These are phyloP conservation scores for Rhineura floridana DNA, from an alignment of 2,113 vertebrate species.

Conservation along the genomic window DNA sequence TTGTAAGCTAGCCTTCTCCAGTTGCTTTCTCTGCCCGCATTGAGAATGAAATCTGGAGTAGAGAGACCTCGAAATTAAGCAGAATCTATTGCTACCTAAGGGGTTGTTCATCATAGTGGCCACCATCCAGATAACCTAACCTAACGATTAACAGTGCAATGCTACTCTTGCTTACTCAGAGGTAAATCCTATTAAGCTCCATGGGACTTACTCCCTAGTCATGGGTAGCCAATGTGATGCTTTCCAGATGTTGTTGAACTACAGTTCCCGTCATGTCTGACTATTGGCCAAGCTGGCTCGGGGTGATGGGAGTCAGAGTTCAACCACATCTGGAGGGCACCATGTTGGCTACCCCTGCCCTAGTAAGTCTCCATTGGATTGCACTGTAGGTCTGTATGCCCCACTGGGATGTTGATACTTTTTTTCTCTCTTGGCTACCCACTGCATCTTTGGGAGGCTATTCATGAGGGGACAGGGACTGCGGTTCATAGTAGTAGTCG, in stretches of 20 bases:
- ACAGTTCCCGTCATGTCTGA: no score
- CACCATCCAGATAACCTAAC: not conserved
- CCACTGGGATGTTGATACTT: not conserved
- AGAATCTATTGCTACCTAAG: not conserved
- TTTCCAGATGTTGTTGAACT: no score
- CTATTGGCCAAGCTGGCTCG: no score
- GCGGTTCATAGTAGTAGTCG: not conserved
- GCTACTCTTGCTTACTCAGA: not conserved
- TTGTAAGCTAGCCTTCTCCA: not conserved
- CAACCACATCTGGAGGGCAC: no score
- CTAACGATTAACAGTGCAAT: not conserved
- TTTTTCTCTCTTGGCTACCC: not conserved
- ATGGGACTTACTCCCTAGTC: not conserved
- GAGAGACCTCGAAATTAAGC: not conserved
- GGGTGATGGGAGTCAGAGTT: no score
- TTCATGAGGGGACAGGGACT: not conserved
- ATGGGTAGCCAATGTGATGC: no score
- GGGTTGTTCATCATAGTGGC: not conserved
- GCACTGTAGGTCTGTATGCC: not conserved
- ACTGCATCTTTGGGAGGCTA: not conserved
- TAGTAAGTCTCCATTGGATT: no score
- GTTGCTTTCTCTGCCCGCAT: not conserved
- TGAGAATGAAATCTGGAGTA: not conserved
- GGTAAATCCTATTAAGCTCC: not conserved
- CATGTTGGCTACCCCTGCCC: no score